Evolutionary conservation across 2,797 vertebrate genomes (phyloP).

Genomic region (Crocidura indochinensis): DNA sequence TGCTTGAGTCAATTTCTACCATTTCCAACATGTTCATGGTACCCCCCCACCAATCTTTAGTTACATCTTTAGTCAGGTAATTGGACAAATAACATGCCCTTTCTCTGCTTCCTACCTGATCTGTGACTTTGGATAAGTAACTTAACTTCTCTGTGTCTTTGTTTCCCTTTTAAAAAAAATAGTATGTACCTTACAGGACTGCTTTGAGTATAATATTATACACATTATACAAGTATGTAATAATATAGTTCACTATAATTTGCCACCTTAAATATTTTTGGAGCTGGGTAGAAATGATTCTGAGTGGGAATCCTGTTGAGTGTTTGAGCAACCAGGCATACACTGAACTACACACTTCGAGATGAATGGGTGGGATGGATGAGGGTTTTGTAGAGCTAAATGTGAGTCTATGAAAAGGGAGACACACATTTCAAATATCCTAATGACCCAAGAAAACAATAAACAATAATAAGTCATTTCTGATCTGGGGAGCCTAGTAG

Average conservation of each 20-base stretch:
- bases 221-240: not conserved
- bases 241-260: not conserved
- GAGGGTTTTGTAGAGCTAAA: not conserved
- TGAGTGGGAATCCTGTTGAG: not conserved
- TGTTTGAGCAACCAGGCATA: not conserved
- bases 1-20: not conserved
- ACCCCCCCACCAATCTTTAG: accelerated
- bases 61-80: not conserved
- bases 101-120: not conserved
- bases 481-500: too few relatives aligned
- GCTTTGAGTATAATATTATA: not conserved
- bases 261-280: conserved; percentile 2
- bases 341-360: too few relatives aligned
- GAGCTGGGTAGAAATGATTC: not conserved
- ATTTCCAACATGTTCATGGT: not conserved
- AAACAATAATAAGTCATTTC: too few relatives aligned
- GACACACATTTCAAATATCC: not conserved
- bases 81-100: too few relatives aligned
- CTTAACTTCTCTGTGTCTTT: conserved; percentile 31
- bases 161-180: not conserved
- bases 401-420: not conserved
- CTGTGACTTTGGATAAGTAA: not conserved
- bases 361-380: too few relatives aligned
- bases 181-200: not conserved
- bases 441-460: not conserved